Percentiles rank a stretch among this genome's conserved stretches.
Evolutionary conservation across 2,888 invertebrate species (phyloP).

Genomic region (Chrysolina haemoptera): DNA sequence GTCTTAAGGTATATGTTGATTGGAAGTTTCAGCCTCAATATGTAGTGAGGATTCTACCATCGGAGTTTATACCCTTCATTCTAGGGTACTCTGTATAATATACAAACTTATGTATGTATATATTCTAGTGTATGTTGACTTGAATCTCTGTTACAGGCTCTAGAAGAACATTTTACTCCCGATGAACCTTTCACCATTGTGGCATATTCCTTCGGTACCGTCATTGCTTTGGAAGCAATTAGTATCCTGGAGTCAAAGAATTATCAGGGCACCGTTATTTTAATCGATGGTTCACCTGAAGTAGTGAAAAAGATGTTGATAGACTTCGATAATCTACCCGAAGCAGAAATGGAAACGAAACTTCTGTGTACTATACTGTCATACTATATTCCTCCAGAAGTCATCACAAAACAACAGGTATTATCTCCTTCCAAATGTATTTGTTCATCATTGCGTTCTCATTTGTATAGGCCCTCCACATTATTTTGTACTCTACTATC

Average conservation of each 20-base stretch:
- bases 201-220: conserved; percentile 92
- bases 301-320: conserved; percentile 73
- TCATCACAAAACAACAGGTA: conserved; percentile 52
- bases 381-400: conserved; percentile 68
- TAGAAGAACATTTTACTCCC: conserved; percentile 72
- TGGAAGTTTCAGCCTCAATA: too few relatives aligned
- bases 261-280: conserved; percentile 75
- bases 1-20: too few relatives aligned
- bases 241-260: conserved; percentile 80
- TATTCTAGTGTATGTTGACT: too few relatives aligned
- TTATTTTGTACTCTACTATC: too few relatives aligned
- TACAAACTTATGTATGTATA: too few relatives aligned
- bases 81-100: too few relatives aligned
- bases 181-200: conserved; percentile 79
- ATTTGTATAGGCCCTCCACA: too few relatives aligned
- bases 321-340: conserved; percentile 69
- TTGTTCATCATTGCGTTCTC: too few relatives aligned
- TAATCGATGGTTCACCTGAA: conserved; percentile 87
- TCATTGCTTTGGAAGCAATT: conserved; percentile 84
- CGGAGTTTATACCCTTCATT: too few relatives aligned
- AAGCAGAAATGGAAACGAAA: conserved; percentile 73
- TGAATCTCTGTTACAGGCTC: conserved; percentile 69
- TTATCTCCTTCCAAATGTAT: too few relatives aligned
- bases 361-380: conserved; percentile 71
- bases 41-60: too few relatives aligned